A percentile compares a stretch with the other conserved stretches of the same genome.
Conservation (phyloP, 2,888 invertebrate species). For the Lottia scabra region DNA sequence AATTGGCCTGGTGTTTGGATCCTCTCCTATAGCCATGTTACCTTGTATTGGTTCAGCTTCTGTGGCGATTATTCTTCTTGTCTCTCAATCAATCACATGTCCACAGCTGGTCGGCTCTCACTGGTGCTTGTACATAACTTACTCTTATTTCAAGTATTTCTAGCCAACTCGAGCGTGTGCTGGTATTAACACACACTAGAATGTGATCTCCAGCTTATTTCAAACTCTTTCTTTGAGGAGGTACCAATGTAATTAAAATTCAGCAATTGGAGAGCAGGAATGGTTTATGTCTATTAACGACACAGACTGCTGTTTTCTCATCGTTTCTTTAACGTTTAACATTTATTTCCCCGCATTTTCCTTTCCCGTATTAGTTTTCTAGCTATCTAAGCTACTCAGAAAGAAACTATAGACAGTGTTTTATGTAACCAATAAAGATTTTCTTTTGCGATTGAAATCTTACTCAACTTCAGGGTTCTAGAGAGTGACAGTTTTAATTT, state of each 20-base stretch:
- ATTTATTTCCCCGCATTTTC: no score
- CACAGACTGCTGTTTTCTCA: neutral
- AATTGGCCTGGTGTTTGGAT: neutral
- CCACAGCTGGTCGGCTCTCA: conserved; percentile 1
- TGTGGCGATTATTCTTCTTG: neutral
- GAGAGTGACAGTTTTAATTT: no score
- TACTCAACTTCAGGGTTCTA: no score
- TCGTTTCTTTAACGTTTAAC: no score
- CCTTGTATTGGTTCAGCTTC: conserved; percentile 1
- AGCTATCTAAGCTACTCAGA: no score
- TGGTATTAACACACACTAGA: neutral
- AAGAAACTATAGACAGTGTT: no score
- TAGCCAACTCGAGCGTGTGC: neutral
- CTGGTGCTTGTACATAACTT: neutral
- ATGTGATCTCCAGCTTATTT: neutral
- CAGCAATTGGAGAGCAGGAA: neutral
- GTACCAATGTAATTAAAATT: conserved; percentile 6
- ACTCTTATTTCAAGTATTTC: neutral
- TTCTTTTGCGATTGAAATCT: no score
- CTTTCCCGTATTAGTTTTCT: no score
- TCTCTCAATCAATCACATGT: conserved; percentile 2
- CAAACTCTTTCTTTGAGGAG: conserved; percentile 1
- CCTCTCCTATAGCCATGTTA: neutral
- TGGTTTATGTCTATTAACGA: neutral
- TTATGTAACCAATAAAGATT: no score